Evolutionary conservation across 2,888 invertebrate genomes (phyloP).

Genomic region (Pseudococcus longispinus): DNA sequence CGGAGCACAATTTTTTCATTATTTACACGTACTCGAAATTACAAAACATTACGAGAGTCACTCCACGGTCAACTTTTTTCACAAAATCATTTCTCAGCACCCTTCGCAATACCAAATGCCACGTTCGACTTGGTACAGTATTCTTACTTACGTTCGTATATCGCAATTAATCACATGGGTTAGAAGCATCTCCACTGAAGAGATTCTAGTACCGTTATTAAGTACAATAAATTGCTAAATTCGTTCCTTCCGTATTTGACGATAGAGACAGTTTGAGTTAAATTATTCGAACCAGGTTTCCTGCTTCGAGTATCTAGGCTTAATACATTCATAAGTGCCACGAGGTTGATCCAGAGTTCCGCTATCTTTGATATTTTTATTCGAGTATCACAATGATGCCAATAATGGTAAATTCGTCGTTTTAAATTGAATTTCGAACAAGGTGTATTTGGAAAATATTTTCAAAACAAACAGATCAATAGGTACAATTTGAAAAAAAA

Average conservation of each 20-base stretch:
- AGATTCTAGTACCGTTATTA: background rate
- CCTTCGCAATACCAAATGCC: background rate
- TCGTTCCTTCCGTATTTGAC: background rate
- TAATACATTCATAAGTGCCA: background rate
- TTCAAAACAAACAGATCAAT: too few species aligned
- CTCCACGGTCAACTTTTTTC: background rate
- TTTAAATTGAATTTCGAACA: too few species aligned
- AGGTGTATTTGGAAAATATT: too few species aligned
- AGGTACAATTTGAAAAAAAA: too few species aligned
- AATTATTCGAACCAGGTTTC: background rate
- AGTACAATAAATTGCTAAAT: constrained; percentile 26
- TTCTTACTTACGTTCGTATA: background rate
- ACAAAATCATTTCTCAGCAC: background rate
- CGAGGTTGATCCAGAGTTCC: background rate
- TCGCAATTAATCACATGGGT: background rate
- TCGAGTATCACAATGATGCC: background rate
- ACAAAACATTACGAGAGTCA: background rate
- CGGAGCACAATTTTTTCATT: background rate
- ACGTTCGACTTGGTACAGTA: background rate
- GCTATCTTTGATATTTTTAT: background rate
- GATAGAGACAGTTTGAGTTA: background rate
- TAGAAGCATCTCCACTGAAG: background rate
- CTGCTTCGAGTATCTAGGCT: background rate
- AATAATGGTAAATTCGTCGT: background rate
- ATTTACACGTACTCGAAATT: background rate